Conservation (phyloP, 2,113 vertebrate genomes). For the Odocoileus virginianus region DNA sequence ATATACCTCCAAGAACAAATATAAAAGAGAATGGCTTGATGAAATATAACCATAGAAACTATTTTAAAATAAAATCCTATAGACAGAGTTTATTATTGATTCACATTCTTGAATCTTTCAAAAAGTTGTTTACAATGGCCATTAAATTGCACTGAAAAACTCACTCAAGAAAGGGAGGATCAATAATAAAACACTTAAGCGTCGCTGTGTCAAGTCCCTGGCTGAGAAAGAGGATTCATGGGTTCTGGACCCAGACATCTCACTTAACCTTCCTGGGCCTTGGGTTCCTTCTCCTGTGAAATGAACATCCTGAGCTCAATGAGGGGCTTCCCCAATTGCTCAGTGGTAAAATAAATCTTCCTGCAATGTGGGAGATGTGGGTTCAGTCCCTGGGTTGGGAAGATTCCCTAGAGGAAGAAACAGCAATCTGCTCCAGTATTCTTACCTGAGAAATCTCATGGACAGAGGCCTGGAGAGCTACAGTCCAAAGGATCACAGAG, state of each 20-base stretch:
- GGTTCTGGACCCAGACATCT: not conserved
- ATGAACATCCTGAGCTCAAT: not conserved
- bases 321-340: not conserved
- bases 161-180: not conserved
- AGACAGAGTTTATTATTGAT: not conserved
- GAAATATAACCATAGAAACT: not conserved
- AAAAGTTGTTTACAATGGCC: not conserved
- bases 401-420: not conserved
- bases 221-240: not conserved
- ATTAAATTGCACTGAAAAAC: not conserved
- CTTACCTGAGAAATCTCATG: not conserved
- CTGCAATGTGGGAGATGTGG: not conserved
- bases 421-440: not conserved
- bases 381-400: not conserved
- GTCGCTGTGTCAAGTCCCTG: not conserved
- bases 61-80: not conserved
- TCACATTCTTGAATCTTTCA: not conserved
- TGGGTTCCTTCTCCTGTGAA: not conserved
- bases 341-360: not conserved
- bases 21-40: not conserved
- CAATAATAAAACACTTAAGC: not conserved
- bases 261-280: not conserved
- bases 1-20: not conserved
- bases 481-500: not conserved
- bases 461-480: not conserved